A percentile compares a stretch with the other conserved stretches of the same genome.
Conservation (phyloP, 92 coral and sea anemone genomes). For the Zoanthus solanderi region DNA sequence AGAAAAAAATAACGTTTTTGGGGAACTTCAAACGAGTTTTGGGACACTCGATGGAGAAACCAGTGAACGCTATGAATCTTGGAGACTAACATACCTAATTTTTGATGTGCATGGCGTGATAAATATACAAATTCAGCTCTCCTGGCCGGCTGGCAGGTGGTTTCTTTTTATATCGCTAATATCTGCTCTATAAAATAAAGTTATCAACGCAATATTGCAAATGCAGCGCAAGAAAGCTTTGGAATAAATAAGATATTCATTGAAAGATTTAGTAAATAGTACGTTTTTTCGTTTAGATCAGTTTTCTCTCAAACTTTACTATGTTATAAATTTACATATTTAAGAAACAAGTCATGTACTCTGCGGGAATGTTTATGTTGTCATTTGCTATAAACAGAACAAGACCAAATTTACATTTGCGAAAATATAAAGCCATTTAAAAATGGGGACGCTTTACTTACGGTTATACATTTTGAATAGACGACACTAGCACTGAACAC, state of each 20-base stretch:
- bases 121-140: too few relatives aligned
- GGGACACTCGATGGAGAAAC: too few relatives aligned
- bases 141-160: neutral
- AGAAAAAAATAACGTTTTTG: neutral
- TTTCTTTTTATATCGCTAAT: too few relatives aligned
- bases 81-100: neutral
- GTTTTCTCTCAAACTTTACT: too few relatives aligned
- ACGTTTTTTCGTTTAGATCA: too few relatives aligned
- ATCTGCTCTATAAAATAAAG: too few relatives aligned
- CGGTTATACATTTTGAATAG: neutral
- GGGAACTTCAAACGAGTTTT: too few relatives aligned
- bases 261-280: too few relatives aligned
- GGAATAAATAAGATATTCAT: too few relatives aligned
- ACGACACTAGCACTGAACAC: neutral
- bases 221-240: too few relatives aligned
- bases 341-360: neutral
- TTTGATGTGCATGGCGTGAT: too few relatives aligned
- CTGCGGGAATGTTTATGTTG: neutral
- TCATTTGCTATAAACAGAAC: neutral
- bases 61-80: neutral
- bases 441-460: neutral
- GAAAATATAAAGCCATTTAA: neutral
- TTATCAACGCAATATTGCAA: too few relatives aligned
- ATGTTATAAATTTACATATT: neutral
- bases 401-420: neutral